Evolutionary conservation across 2,113 vertebrate genomes (phyloP).

Genomic region (Antechinus stuartii): DNA sequence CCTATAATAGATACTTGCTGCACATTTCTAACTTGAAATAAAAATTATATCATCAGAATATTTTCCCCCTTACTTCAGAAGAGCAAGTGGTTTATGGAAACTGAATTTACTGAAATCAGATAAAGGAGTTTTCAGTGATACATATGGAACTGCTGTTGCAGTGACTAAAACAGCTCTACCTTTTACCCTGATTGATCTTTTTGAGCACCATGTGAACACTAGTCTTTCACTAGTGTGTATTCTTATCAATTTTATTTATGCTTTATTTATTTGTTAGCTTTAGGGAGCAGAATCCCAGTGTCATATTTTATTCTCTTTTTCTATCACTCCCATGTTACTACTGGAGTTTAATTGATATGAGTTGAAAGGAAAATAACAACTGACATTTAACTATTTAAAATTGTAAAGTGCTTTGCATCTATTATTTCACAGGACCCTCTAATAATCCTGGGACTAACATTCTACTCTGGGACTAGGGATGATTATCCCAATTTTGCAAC

Average conservation of each 20-base stretch:
- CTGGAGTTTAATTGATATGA: neutral
- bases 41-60: slow-evolving; percentile 29
- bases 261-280: neutral
- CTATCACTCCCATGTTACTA: neutral
- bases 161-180: slow-evolving; percentile 14
- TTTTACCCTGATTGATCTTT: neutral
- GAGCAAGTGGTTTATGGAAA: slow-evolving; percentile 47
- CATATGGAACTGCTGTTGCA: slow-evolving; percentile 10
- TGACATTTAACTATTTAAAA: neutral
- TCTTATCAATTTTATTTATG: neutral
- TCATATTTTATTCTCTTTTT: neutral
- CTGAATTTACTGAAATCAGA: neutral
- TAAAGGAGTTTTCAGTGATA: slow-evolving; percentile 41
- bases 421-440: neutral
- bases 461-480: neutral
- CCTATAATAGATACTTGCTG: slow-evolving; percentile 54
- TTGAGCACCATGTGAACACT: neutral
- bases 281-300: neutral
- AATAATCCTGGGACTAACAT: neutral
- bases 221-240: neutral
- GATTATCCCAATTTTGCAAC: neutral
- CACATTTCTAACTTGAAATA: slow-evolving; percentile 47
- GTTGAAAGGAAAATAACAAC: neutral
- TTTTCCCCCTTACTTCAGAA: slow-evolving; percentile 6
- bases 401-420: neutral